Evolutionary conservation across 2,113 vertebrate species (phyloP).

Genomic region (Paratilapia polleni): DNA sequence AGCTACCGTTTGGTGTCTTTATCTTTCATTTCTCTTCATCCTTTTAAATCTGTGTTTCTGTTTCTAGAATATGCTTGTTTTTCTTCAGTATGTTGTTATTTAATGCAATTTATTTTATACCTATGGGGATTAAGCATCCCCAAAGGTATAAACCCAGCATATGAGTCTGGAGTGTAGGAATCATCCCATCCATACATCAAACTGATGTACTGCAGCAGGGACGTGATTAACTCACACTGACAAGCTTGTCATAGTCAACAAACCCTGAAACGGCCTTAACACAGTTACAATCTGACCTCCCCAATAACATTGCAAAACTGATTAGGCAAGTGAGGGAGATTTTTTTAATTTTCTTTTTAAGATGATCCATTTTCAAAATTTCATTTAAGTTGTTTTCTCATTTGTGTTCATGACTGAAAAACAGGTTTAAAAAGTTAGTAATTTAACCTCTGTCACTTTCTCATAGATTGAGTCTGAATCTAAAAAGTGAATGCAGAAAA

Average conservation of each 20-base stretch:
- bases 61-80: too few relatives aligned
- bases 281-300: background rate
- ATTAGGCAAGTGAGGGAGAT: background rate
- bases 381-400: too few relatives aligned
- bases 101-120: background rate
- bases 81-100: background rate
- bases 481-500: too few relatives aligned
- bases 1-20: too few relatives aligned
- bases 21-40: too few relatives aligned
- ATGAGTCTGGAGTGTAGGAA: background rate
- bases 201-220: background rate
- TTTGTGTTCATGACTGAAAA: too few relatives aligned
- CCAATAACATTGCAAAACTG: background rate
- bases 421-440: too few relatives aligned
- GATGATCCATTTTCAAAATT: too few relatives aligned
- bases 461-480: too few relatives aligned
- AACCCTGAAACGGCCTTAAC: background rate
- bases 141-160: accelerated
- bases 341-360: too few relatives aligned
- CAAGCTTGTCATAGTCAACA: background rate
- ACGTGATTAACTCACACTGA: background rate
- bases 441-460: too few relatives aligned
- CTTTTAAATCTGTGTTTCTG: too few relatives aligned
- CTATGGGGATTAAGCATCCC: background rate
- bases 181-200: background rate